A percentile compares a stretch with the other conserved stretches of the same genome.
Evolutionary conservation across 2,797 vertebrate species (phyloP).

Genomic region (Urocyon cinereoargenteus): DNA sequence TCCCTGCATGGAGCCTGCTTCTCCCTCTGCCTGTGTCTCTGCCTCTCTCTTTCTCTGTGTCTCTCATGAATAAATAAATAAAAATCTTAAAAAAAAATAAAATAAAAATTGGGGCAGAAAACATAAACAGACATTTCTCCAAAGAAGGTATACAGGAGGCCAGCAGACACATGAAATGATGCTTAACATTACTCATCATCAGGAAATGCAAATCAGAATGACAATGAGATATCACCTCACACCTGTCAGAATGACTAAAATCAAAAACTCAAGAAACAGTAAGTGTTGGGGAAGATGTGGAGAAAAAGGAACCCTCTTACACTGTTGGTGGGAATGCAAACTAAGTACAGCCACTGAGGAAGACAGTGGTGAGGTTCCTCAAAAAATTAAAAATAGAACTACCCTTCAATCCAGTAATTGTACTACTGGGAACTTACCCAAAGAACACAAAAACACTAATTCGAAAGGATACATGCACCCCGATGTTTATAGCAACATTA

Average conservation of each 20-base stretch:
- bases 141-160: not conserved
- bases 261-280: not conserved
- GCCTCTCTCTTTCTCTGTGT: too few species aligned
- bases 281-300: not conserved
- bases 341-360: not conserved
- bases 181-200: not conserved
- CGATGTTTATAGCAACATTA: not conserved
- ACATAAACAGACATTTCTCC: not conserved
- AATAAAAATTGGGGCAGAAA: not conserved
- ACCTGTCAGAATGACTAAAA: not conserved
- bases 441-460: not conserved
- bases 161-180: not conserved
- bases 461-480: not conserved
- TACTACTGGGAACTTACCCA: not conserved
- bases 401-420: not conserved
- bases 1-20: too few species aligned
- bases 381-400: not conserved
- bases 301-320: not conserved
- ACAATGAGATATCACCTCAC: not conserved
- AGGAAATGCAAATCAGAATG: not conserved
- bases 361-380: not conserved
- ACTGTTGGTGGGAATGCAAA: not conserved
- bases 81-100: not conserved
- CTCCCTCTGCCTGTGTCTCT: too few species aligned
- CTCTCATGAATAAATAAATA: too few species aligned